Evolutionary conservation across 1,140 invertebrate genomes (phyloP).

Genomic region (Meloidogyne chitwoodi): DNA sequence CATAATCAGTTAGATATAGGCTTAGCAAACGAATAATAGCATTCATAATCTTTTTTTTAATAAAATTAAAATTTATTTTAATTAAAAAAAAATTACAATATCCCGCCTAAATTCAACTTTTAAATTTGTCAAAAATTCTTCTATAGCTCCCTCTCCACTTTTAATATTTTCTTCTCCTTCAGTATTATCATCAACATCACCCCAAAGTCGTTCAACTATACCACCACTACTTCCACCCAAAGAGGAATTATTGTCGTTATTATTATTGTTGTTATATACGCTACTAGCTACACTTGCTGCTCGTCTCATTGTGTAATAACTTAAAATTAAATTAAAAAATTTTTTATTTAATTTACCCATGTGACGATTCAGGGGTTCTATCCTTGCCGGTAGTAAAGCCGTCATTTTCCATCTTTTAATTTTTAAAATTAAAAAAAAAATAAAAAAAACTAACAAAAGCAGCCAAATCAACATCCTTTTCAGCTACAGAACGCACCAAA

Average conservation of each 20-base stretch:
- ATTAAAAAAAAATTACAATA: neutral
- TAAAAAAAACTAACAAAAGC: constrained; percentile 15
- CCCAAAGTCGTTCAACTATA: constrained; percentile 17
- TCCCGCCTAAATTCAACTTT: constrained; percentile 14
- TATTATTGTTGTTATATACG: constrained; percentile 4
- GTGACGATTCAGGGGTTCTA: constrained; percentile 10
- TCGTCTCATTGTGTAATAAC: constrained; percentile 14
- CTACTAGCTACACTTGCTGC: constrained; percentile 19
- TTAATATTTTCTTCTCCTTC: neutral
- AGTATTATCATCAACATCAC: neutral
- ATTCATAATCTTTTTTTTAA: constrained; percentile 8
- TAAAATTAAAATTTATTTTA: neutral
- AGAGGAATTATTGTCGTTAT: neutral
- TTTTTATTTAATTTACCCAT: neutral
- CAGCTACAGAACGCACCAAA: neutral
- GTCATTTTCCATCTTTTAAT: constrained; percentile 17
- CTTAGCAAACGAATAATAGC: neutral
- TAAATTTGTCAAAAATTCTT: neutral
- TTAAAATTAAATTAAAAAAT: neutral
- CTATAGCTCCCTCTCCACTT: neutral
- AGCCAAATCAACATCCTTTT: constrained; percentile 14
- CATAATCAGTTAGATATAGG: neutral
- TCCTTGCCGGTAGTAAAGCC: constrained; percentile 8
- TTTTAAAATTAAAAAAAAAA: neutral
- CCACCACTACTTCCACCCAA: constrained; percentile 8